These are phyloP conservation scores for western clawed frog (Xenopus tropicalis) DNA, from an alignment of 2,113 vertebrate genomes.

Conservation along the genomic window UCB_Xtro_10.0 CM004443.2:57280501-57281000, in stretches of 20 bases:
- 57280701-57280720: constrained; percentile 74
- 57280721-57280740: constrained; percentile 75
- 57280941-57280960: background rate
- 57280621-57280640: constrained; percentile 73
- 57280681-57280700: constrained; percentile 82
- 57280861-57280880: background rate
- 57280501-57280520: constrained; percentile 51
- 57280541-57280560: constrained; percentile 48
- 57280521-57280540: constrained; percentile 54
- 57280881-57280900: background rate
- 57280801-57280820: constrained; percentile 29
- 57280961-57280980: background rate
- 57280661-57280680: constrained; percentile 67
- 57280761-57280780: constrained; percentile 31
- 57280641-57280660: constrained; percentile 74
- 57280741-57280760: constrained; percentile 44
- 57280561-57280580: constrained; percentile 44
- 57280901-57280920: background rate
- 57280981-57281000: too few species aligned
- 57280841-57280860: background rate
- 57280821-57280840: constrained; percentile 15
- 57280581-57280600: constrained; percentile 70
- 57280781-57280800: constrained; percentile 31
- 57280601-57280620: constrained; percentile 70
- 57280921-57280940: background rate